Base-by-base conservation (phyloP, 2,113 vertebrate species). In the Narcine bancroftii region DNA sequence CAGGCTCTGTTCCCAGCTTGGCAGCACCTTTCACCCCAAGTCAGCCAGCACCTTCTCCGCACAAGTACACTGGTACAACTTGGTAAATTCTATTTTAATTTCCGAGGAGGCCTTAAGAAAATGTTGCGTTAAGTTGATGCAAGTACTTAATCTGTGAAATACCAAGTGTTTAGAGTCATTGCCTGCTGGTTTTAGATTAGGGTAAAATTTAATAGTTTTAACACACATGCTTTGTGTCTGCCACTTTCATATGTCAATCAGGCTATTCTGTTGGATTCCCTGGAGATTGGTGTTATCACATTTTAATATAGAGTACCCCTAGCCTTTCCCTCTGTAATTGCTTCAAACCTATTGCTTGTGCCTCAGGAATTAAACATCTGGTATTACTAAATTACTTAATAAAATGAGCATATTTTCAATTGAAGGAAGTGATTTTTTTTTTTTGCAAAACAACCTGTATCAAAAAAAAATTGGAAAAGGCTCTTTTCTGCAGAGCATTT, bases 361-460 rank as follows among this genome's bases (percentile, higher is more conserved):
- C 93, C 72, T 95, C 94, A 95, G 95, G 95, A 96, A 95, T 95
- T 93, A 94, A 93, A 94, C 96, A 96, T 95, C 96, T 96, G 96
- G 96, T 95, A 73, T 95, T 94, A 93, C 95, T 95, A 94, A 95
- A 71, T 91, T 91, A 91, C 89, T 91, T 91, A 91, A 91, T 69
- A 91, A 91, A 69, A 91, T 69, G 89, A 91, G 65, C 36, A 33
- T 65, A 91, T 91, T 91, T n/a, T 71, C 89, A 91, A 47, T 69
- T 91, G 39, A 11, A 13, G 89, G 63, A 91, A 69, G 60, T 36
- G 7, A 91, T 69, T 36, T 91, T 91, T 45, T n/a, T 66, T 66
- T 66, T 26, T 5, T 15, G 42, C 89, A 91, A 91, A n/a, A 33
- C 66, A 71, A 71, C 65, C 89, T 71, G 89, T 11, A 45, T 69